These are phyloP conservation scores for Mormyrus iriodes DNA, from an alignment of 2,113 vertebrate species.

Conservation along the genomic window DNA sequence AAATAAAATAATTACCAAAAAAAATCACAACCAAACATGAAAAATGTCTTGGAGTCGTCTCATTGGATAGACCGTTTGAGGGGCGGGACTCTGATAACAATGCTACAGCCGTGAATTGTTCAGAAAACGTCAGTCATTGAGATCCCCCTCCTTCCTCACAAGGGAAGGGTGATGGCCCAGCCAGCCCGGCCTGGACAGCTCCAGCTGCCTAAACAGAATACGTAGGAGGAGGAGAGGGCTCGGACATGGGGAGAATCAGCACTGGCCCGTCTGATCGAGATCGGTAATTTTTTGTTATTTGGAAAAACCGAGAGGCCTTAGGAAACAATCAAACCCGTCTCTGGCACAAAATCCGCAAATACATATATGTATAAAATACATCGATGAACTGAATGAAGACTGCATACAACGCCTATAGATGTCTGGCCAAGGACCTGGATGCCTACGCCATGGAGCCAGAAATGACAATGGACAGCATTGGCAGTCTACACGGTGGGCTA, in stretches of 20 bases:
- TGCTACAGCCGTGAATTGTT: conserved; percentile 33
- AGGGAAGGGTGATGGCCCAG: conserved; percentile 66
- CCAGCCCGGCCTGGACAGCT: conserved; percentile 79
- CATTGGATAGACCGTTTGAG: conserved; percentile 15
- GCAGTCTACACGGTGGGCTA: conserved; percentile 77
- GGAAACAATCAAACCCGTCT: conserved; percentile 47
- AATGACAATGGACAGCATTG: conserved; percentile 86
- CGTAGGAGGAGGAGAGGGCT: conserved; percentile 77
- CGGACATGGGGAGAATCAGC: conserved; percentile 77
- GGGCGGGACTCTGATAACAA: neutral
- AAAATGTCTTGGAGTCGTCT: conserved; percentile 30
- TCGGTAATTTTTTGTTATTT: conserved; percentile 46
- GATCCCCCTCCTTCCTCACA: conserved; percentile 47
- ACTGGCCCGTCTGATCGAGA: conserved; percentile 69
- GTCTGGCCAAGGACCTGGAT: conserved; percentile 86
- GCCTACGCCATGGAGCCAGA: conserved; percentile 91
- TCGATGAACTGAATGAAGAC: conserved; percentile 90
- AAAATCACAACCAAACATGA: conserved; percentile 52
- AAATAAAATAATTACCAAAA: conserved; percentile 5
- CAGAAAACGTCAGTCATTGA: conserved; percentile 1
- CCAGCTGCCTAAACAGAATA: conserved; percentile 68
- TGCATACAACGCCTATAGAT: conserved; percentile 87
- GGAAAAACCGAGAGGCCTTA: conserved; percentile 54
- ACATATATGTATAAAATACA: conserved; percentile 34
- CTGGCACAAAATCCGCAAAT: conserved; percentile 35